Base-by-base conservation (phyloP, 2,888 invertebrate species). In the Drosophila formosana region DNA sequence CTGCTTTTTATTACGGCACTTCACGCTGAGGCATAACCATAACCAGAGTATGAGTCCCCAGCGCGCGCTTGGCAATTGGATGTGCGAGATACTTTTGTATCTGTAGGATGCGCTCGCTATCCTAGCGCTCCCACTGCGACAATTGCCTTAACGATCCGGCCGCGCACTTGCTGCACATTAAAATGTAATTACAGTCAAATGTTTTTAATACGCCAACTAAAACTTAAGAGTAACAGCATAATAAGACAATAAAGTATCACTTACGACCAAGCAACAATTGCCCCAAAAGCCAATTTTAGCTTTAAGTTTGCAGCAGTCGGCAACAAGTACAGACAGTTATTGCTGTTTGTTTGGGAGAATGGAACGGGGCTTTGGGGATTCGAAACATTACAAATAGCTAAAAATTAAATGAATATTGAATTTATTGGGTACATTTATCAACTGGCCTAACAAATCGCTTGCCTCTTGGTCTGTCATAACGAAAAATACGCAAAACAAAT, bases 1-100 rank as follows among this genome's bases (percentile, higher is more conserved):
- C 34, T 32, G 65, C 41, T 68, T 80, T 80, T 80, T 77, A 80
- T 80, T 62, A 41, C 61, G 13, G 32, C 79, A 69, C 34, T 70
- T 77, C 43, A 41, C 51, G 55, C 30, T 23, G 11, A 65, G 39
- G 39, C 30, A 62, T 49, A 69, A 56, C 56, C 53, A 72, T 53
- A 51, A 57, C 45, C 65, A 43, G 49, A 58, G 45, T 39, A 23
- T 43, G 28, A 39, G 39, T 30, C 32, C 13, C 55, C 2, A 30
- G 32, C 7, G 61, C 46, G 7, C 26, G 28, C 18, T 13, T 37
- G 37, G 28, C 57, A 37, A 34, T 58, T 49, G 58, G 62, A 74
- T 55, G 63, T 41, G 37, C n/a, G 26, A 60, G 68, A 37, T 55
- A 51, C 41, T 58, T 13, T 32, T 11, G 57, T 66, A 72, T 60